These are phyloP conservation scores for Torymus aiolomorphi DNA, from an alignment of 2,888 invertebrate genomes.

Conservation along the genomic window DNA sequence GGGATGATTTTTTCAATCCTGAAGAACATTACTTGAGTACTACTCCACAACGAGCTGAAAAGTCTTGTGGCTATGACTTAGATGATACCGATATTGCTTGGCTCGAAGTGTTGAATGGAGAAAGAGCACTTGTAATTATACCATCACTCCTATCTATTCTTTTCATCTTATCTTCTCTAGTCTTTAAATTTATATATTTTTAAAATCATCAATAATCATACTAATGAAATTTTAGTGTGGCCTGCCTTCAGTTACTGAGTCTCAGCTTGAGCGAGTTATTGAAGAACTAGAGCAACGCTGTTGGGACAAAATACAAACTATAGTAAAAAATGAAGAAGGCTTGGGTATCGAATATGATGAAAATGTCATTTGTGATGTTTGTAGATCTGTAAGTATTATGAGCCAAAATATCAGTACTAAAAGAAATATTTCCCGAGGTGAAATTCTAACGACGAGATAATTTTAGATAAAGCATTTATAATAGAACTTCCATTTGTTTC, in stretches of 20 bases:
- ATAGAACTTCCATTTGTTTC: conserved; percentile 59
- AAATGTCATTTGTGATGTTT: conserved; percentile 99
- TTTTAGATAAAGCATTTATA: background rate
- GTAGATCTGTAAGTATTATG: conserved; percentile 84
- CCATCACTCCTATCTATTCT: conserved; percentile 1
- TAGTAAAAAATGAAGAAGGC: conserved; percentile 93
- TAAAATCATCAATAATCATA: conserved; percentile 25
- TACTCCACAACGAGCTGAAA: conserved; percentile 91
- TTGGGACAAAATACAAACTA: conserved; percentile 94
- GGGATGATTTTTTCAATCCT: conserved; percentile 89
- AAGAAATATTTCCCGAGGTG: background rate
- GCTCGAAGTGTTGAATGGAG: conserved; percentile 91
- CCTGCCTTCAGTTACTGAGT: conserved; percentile 86
- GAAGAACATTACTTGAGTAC: conserved; percentile 91
- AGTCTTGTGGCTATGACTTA: conserved; percentile 95
- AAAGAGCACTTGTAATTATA: conserved; percentile 81
- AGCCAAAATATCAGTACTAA: no score
- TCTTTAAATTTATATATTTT: conserved; percentile 12
- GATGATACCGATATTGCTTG: conserved; percentile 95
- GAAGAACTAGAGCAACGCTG: conserved; percentile 95
- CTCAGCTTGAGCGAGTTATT: conserved; percentile 92
- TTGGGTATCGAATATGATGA: conserved; percentile 98
- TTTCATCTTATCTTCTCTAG: background rate
- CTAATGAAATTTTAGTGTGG: conserved; percentile 77
- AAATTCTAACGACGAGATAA: background rate